Conservation (phyloP, 2,113 vertebrate species). For the Eurypyga helias region DNA sequence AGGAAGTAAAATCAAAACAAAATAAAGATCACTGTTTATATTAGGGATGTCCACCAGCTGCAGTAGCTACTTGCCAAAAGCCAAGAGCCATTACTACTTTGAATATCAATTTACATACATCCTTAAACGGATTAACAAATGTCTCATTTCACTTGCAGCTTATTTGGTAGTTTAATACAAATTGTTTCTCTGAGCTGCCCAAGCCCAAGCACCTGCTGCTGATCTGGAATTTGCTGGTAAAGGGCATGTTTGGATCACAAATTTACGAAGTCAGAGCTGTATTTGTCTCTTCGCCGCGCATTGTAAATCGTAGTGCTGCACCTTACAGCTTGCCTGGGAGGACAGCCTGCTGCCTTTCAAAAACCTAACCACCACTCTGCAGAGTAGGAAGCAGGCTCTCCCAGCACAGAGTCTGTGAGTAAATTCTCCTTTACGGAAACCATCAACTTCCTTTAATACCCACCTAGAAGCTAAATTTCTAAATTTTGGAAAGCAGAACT, state of each 20-base stretch:
- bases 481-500: not conserved
- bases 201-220: not conserved
- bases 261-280: not conserved
- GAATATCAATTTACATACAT: conserved; percentile 30
- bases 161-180: not conserved
- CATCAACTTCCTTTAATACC: not conserved
- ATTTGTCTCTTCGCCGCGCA: fast-evolving
- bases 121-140: not conserved
- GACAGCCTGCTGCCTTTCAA: not conserved
- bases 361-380: not conserved
- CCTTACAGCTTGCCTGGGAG: not conserved
- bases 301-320: not conserved
- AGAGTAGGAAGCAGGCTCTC: not conserved
- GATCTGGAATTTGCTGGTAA: not conserved
- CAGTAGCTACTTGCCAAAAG: conserved; percentile 13
- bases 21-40: not conserved
- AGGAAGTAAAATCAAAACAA: conserved; percentile 34
- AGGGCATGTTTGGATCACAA: not conserved
- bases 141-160: not conserved
- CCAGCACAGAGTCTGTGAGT: not conserved
- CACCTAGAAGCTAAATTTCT: not conserved
- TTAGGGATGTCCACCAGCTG: conserved; percentile 30
- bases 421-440: not conserved
- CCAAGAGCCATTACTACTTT: not conserved
- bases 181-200: not conserved